phyloP scores from a whole-genome alignment of 2,113 vertebrate species.

The Rhinolophus ferrumequinum region DNA sequence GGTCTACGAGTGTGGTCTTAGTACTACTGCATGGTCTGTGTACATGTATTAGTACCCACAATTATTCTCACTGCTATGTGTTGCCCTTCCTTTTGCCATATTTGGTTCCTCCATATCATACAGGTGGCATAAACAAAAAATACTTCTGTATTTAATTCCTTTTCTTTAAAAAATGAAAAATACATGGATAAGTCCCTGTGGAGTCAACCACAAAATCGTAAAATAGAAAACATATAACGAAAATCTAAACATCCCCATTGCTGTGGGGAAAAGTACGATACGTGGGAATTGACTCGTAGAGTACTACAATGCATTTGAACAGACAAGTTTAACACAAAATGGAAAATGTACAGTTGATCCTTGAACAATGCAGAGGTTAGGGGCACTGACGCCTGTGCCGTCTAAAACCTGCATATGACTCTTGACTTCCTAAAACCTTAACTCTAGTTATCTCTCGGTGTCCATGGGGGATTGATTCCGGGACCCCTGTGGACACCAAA shows the following conservation, averaged over 20 bases:
- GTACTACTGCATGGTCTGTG: background rate
- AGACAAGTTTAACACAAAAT: background rate
- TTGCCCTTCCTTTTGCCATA: background rate
- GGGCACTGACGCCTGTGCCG: no score
- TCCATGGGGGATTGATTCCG: no score
- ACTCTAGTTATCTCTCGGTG: no score
- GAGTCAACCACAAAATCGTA: background rate
- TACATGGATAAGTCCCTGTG: background rate
- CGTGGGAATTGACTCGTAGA: background rate
- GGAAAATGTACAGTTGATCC: background rate
- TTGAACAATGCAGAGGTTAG: no score
- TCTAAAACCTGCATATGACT: no score
- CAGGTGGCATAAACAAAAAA: background rate
- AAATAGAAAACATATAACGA: background rate
- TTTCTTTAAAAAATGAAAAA: background rate
- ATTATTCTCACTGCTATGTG: background rate
- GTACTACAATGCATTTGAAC: background rate
- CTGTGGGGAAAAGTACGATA: background rate
- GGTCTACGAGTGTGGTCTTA: background rate
- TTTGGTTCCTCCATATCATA: background rate
- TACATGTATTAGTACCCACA: background rate
- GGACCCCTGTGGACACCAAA: no score
- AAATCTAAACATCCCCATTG: background rate
- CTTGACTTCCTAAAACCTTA: no score
- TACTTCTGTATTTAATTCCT: background rate